Evolutionary conservation across 2,113 vertebrate genomes (phyloP).

Genomic region (Thamnophis sirtalis): DNA sequence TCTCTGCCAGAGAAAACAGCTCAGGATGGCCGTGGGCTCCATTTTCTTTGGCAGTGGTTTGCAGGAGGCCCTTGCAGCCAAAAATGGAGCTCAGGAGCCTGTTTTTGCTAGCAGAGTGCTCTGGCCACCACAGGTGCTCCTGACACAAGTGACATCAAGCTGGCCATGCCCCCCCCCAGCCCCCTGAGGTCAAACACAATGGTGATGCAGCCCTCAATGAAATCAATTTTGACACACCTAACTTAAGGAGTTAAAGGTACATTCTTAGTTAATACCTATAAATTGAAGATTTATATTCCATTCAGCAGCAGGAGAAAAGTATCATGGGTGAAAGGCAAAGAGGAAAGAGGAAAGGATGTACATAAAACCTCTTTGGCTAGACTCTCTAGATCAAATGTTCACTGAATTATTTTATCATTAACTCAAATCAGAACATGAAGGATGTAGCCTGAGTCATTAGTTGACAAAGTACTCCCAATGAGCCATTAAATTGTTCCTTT

Average conservation of each 20-base stretch:
- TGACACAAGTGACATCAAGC: too few relatives aligned
- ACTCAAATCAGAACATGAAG: conserved; percentile 15
- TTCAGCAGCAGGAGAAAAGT: not conserved
- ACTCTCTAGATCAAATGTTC: not conserved
- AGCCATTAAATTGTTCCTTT: conserved; percentile 19
- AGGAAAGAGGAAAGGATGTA: not conserved
- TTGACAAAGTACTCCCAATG: conserved; percentile 8
- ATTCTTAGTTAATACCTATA: not conserved
- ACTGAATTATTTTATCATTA: not conserved
- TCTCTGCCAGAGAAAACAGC: too few relatives aligned
- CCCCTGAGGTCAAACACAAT: too few relatives aligned
- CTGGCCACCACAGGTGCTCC: too few relatives aligned
- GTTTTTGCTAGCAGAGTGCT: too few relatives aligned
- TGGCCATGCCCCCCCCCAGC: too few relatives aligned
- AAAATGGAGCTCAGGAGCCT: too few relatives aligned
- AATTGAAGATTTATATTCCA: not conserved
- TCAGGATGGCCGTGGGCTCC: too few relatives aligned
- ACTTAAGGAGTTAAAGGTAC: not conserved
- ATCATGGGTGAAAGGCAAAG: not conserved
- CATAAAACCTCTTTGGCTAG: not conserved
- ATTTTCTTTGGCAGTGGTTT: too few relatives aligned
- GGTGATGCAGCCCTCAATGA: too few relatives aligned
- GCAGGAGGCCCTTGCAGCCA: too few relatives aligned
- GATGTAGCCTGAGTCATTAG: not conserved
- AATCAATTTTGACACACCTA: too few relatives aligned